Evolutionary conservation across 2,113 vertebrate species (phyloP).

Genomic region (Sardina pilchardus): DNA sequence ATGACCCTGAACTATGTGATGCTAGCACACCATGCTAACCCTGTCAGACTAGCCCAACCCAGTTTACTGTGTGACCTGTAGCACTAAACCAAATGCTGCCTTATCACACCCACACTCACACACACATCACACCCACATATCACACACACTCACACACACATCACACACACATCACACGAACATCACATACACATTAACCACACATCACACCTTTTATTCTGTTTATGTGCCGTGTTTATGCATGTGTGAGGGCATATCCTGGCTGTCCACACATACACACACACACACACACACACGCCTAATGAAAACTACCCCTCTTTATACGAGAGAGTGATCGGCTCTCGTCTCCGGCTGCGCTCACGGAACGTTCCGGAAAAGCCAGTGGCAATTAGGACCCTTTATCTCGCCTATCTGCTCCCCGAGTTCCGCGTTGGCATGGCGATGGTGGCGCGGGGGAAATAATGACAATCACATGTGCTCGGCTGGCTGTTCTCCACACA

Average conservation of each 20-base stretch:
- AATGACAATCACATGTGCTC: conserved; percentile 22
- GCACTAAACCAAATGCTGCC: too few relatives aligned
- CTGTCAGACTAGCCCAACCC: not conserved
- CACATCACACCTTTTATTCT: not conserved
- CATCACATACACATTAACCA: not conserved
- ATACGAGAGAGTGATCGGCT: not conserved
- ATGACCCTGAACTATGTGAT: too few relatives aligned
- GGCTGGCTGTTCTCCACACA: not conserved
- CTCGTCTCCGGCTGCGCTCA: not conserved
- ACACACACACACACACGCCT: not conserved
- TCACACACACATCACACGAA: not conserved
- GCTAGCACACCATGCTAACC: too few relatives aligned
- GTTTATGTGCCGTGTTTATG: not conserved
- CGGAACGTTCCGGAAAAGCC: not conserved
- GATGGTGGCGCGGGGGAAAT: conserved; percentile 2
- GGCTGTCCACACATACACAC: not conserved
- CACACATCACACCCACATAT: not conserved
- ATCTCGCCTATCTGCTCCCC: conserved; percentile 15
- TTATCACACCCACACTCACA: not conserved
- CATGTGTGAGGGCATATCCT: not conserved
- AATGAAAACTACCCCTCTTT: not conserved
- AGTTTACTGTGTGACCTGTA: too few relatives aligned
- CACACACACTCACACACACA: not conserved
- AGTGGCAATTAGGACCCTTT: not conserved
- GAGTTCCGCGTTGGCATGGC: conserved; percentile 10